Conservation (phyloP, 2,888 invertebrate genomes). For the Oxyscelio sp. region DNA sequence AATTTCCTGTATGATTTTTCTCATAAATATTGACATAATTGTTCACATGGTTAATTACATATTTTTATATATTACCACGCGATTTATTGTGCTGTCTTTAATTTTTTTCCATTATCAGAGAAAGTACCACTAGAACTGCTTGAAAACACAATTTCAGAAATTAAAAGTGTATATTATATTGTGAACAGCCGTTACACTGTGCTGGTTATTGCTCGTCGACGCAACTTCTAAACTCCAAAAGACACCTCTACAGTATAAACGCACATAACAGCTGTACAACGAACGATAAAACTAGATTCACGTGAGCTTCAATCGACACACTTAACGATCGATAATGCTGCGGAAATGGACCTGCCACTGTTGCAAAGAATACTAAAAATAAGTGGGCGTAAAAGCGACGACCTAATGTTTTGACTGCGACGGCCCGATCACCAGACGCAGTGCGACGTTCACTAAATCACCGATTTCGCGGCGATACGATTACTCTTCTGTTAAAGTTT, state of each 20-base stretch:
- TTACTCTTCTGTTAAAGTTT: slow-evolving; percentile 47
- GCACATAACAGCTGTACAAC: slow-evolving; percentile 65
- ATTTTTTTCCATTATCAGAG: too few species aligned
- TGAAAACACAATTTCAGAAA: too few species aligned
- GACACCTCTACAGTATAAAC: slow-evolving; percentile 39
- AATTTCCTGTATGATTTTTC: too few species aligned
- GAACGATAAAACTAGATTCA: slow-evolving; percentile 73
- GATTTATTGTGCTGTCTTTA: too few species aligned
- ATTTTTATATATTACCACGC: too few species aligned
- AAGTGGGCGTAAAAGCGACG: slow-evolving; percentile 65
- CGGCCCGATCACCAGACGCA: slow-evolving; percentile 68
- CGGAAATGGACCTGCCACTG: slow-evolving; percentile 75
- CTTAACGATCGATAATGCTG: slow-evolving; percentile 64
- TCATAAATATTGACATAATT: too few species aligned
- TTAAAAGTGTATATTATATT: too few species aligned
- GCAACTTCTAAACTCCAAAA: slow-evolving; percentile 66
- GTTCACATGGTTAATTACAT: too few species aligned
- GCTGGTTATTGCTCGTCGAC: too few species aligned
- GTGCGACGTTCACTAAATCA: slow-evolving; percentile 66
- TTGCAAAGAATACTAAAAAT: slow-evolving; percentile 70
- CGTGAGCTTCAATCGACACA: slow-evolving; percentile 63
- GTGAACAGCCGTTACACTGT: too few species aligned
- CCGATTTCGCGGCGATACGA: slow-evolving; percentile 58
- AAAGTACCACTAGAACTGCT: too few species aligned
- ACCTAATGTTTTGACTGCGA: slow-evolving; percentile 69